These are phyloP conservation scores for Callitettix versicolor DNA, from an alignment of 1,140 invertebrate genomes.

Conservation along the genomic window DNA sequence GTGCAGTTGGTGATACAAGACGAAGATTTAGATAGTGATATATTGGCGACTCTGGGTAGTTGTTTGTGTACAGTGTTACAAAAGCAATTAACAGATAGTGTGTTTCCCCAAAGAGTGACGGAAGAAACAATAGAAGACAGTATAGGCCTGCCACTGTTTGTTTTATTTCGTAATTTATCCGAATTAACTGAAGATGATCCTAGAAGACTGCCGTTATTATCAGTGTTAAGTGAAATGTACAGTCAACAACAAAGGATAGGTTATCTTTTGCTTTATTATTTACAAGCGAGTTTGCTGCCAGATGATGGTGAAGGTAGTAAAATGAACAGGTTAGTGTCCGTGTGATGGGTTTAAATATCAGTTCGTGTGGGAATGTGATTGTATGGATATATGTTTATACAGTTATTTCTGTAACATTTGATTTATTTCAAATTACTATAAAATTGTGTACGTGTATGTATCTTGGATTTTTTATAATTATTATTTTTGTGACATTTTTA, in stretches of 20 bases:
- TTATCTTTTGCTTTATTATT: slow-evolving; percentile 76
- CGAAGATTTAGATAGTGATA: slow-evolving; percentile 51
- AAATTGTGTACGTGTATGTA: no score
- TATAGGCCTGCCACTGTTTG: slow-evolving; percentile 69
- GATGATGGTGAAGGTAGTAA: slow-evolving; percentile 38
- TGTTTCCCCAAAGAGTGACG: slow-evolving; percentile 40
- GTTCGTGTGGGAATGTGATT: no score
- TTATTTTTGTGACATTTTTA: no score
- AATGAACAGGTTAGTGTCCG: slow-evolving; percentile 3
- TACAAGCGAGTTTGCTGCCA: slow-evolving; percentile 57
- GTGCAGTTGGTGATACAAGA: slow-evolving; percentile 53
- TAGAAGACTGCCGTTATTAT: slow-evolving; percentile 57
- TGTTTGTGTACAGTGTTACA: slow-evolving; percentile 41
- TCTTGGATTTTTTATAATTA: no score
- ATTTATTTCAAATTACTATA: no score
- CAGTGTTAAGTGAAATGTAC: slow-evolving; percentile 65
- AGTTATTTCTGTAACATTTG: no score
- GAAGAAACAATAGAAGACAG: slow-evolving; percentile 43
- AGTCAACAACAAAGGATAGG: slow-evolving; percentile 59
- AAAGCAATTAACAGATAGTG: slow-evolving; percentile 38
- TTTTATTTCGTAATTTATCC: slow-evolving; percentile 64
- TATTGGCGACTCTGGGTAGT: slow-evolving; percentile 38
- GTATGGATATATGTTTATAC: no score
- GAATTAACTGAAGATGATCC: slow-evolving; percentile 65
- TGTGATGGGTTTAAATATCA: slow-evolving; percentile 25